Percentiles rank a stretch among this genome's conserved stretches.
Evolutionary conservation across 2,888 invertebrate species (phyloP).

Genomic region (Sisyra nigra): DNA sequence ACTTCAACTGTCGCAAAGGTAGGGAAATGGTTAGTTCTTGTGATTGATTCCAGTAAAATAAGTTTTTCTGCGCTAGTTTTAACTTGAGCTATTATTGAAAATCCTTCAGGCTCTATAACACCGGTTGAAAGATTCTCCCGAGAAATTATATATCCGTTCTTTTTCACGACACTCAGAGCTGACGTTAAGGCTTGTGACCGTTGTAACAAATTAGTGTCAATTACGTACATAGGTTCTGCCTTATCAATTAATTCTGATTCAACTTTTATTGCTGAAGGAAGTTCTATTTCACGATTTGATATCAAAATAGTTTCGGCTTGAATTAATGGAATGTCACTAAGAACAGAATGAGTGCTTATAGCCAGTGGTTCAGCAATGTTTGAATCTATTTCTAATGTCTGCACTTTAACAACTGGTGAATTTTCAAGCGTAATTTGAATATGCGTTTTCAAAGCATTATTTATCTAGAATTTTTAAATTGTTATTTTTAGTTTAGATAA

Average conservation of each 20-base stretch:
- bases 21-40: conserved; percentile 30
- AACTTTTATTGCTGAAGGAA: conserved; percentile 35
- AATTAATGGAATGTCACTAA: conserved; percentile 51
- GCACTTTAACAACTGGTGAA: conserved; percentile 40
- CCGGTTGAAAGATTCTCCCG: conserved; percentile 36
- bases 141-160: conserved; percentile 42
- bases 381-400: conserved; percentile 24
- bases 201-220: conserved; percentile 26
- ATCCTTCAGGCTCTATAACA: conserved; percentile 26
- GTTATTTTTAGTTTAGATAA: too few relatives aligned
- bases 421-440: conserved; percentile 64
- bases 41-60: conserved; percentile 27
- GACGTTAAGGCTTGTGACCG: conserved; percentile 28
- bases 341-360: conserved; percentile 35
- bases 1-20: conserved; percentile 30
- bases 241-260: conserved; percentile 40
- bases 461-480: not conserved
- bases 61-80: conserved; percentile 34
- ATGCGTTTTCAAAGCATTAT: conserved; percentile 33
- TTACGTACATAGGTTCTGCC: conserved; percentile 17
- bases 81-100: conserved; percentile 33
- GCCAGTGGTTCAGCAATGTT: conserved; percentile 31
- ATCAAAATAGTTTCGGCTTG: conserved; percentile 47
- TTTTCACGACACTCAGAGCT: conserved; percentile 32
- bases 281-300: conserved; percentile 30